Evolutionary conservation across 23 tunicate species (phyloP), one percentile per base, ranked within the genome.

Genomic region (Clavelina lepadiformis): DNA sequence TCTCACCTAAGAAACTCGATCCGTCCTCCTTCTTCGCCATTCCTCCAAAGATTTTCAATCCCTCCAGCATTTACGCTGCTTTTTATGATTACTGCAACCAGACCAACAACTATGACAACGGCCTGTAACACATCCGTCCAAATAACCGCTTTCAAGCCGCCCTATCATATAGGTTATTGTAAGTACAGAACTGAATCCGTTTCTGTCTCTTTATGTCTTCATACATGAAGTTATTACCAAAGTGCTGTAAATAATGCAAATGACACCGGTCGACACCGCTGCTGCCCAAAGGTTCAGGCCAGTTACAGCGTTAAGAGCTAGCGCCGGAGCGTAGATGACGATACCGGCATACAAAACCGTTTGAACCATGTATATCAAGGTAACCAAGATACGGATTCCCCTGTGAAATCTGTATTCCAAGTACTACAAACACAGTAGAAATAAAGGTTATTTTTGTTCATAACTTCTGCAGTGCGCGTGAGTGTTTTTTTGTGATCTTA

Each of bases 281-380:
- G 81, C 68, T 46, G 50, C 75, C 89, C 80, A 73, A 11, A 86
- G 65, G 55, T 86, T 58, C 30, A 86, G 34, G 8, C 83, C 83
- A 4, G 95, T 86, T 18, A 79, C 85, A 51, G 72, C 51, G 46
- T 69, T 75, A 7, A 83, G 82, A 15, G 82, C 92, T 2, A 83
- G 72, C 8, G 92, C 77, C 0, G 92, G 92, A 58, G 92, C 92
- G 34, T 66, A 83, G 0, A 83, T 76, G 31, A 85, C 93, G 31
- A 85, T 85, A 0, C 93, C 93, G 19, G 55, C 57, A 69, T 85
- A 85, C 11, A 71, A 45, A 2, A 83, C 46, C n/a, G 77, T 83
- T 24, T 83, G 92, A 4, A 83, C 44, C 65, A 83, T 37, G 66
- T 67, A 83, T 33, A 83, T 68, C 38, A 68, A 4, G 8, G 82